Base-by-base conservation (phyloP, 2,888 invertebrate species). In the Brachycybe producta region DNA sequence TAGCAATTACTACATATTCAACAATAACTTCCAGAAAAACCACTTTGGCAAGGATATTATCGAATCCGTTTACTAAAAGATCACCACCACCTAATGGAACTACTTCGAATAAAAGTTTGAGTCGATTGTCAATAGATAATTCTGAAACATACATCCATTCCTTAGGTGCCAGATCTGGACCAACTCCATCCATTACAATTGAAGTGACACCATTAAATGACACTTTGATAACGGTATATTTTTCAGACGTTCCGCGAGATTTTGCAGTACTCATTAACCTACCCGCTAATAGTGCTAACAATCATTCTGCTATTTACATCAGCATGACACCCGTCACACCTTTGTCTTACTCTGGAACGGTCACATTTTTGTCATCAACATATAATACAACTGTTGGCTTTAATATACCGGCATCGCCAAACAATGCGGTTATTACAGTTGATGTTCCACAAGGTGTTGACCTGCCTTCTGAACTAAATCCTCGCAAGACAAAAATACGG, bases 151-250 rank as follows among this genome's bases (percentile, higher is more conserved):
- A n/a, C 32, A n/a, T 30, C 8, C 32, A 30, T 30, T n/a, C 32
- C 8, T 30, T 30, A n/a, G n/a, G 32, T 30, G n/a, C 8, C n/a
- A 30, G 11, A 38, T 19, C 19, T 11, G 39, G 39, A 15, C 19
- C 39, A 11, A 2, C 7, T 8, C 44, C 27, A 21, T 32, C 44
- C 27, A 44, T 44, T 21, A 44, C 44, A 7, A 44, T 44, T 17
- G 44, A 44, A 24, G 17, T 44, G 5, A 44, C 44, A 17, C 44
- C 44, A 2, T 44, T 17, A 11, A 44, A 44, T 30, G 44, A 44
- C n/a, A 44, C 44, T n/a, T 32, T 44, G 7, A 44, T 44, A 11
- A 44, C 11, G 17, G 44, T 44, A 7, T 44, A 44, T 17, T 44
- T 44, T 30, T 7, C 44, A 11, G n/a, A n/a, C n/a, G 17, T 28